Percentiles rank a stretch among this genome's conserved stretches.
These are phyloP conservation scores for Adineta ricciae DNA, from an alignment of 2,888 invertebrate genomes.

Conservation along the genomic window DNA sequence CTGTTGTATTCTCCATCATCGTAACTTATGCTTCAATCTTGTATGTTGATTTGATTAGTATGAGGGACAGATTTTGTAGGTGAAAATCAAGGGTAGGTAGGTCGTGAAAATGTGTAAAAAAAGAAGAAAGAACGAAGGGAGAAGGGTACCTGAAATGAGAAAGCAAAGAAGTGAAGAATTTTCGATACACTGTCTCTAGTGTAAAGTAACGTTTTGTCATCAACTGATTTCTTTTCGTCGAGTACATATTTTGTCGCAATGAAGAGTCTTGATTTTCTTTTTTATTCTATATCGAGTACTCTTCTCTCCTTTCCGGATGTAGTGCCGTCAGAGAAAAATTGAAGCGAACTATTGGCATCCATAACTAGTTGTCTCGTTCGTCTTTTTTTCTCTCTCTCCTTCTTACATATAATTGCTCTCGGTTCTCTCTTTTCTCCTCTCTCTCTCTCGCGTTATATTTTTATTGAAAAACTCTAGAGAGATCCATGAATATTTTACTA, in stretches of 20 bases:
- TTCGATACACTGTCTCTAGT: neutral
- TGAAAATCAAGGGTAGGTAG: conserved; percentile 9
- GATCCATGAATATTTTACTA: neutral
- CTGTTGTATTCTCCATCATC: neutral
- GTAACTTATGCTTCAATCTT: neutral
- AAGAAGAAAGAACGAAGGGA: neutral
- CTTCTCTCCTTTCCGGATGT: conserved; percentile 9
- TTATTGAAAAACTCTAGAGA: conserved; percentile 1
- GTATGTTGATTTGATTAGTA: neutral
- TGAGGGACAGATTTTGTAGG: neutral
- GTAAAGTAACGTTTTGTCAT: neutral
- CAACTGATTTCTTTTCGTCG: neutral
- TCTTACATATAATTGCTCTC: neutral
- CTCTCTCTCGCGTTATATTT: neutral
- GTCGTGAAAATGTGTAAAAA: neutral
- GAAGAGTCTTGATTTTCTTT: conserved; percentile 13
- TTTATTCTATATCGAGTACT: neutral
- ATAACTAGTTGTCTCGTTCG: neutral
- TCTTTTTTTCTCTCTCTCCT: neutral
- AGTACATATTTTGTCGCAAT: neutral
- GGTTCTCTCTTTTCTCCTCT: neutral
- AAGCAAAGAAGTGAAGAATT: neutral
- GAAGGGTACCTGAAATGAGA: neutral
- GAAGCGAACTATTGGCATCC: neutral
- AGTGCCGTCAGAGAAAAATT: neutral